Base-by-base conservation (phyloP, 2,797 vertebrate genomes). In the Tauraco hartlaubi region DNA sequence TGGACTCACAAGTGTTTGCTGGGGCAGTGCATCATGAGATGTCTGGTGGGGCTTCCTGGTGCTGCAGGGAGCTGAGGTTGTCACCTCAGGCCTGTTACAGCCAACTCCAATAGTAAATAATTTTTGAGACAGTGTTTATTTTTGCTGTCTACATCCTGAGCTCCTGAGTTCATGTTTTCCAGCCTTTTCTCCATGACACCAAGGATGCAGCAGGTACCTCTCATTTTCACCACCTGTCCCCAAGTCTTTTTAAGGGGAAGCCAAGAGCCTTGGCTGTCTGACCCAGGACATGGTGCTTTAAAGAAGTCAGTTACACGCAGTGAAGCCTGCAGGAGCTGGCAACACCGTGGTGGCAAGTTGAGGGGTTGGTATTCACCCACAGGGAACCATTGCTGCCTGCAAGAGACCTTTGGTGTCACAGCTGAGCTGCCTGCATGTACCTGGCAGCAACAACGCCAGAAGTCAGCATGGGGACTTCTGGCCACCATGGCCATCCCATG, bases 371-470 rank as follows among this genome's bases (percentile, higher is more conserved):
- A 59, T 51, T 71, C 64, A 59, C 56, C 61, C 15, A 3, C 20
- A 17, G 26, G 31, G 58, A 88, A 33, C 44, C 62, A 20, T 13
- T 81, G 41, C 58, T 72, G 31, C 6, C 7, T 8, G 20, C 16
- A 39, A 33, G 11, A 66, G 48, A 73, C n/a, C 26, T 84, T 72
- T 46, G 48, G n/a, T 7, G n/a, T 75, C 52, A 12, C 19, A 54
- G 72, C 14, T 0, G 0, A 69, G 48, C 55, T 93, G 28, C 58
- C 37, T 44, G 56, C 26, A 2, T 1, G 8, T 64, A 37, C 26
- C 62, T 74, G 64, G 83, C 72, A 83, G 62, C 52, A 41, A 13
- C 3, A 3, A 3, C n/a, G 41, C 46, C 51, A 25, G 33, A 35
- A 51, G 29, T 0, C 20, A 9, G 31, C 18, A 2, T 5, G 68